Conservation (phyloP, 1,140 invertebrate genomes). For the Drosophila watanabei region DNA sequence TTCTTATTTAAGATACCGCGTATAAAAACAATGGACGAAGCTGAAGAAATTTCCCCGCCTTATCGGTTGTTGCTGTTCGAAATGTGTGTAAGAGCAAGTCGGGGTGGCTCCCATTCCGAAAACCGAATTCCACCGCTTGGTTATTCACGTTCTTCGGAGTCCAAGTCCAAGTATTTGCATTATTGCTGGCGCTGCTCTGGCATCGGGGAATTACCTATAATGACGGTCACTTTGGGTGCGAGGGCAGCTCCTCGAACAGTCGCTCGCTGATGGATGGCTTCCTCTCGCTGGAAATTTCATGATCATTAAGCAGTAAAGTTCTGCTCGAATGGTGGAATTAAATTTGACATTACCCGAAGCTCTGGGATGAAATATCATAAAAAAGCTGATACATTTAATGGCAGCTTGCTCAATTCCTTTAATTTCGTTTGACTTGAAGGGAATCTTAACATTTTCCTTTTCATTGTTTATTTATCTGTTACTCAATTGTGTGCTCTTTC, state of each 20-base stretch:
- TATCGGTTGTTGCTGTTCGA: conserved; percentile 54
- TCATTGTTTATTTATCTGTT: neutral
- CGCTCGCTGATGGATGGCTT: conserved; percentile 42
- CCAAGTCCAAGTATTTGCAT: conserved; percentile 44
- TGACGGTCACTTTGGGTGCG: conserved; percentile 35
- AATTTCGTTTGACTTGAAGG: neutral
- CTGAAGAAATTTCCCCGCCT: conserved; percentile 53
- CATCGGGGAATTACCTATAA: conserved; percentile 56
- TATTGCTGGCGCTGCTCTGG: conserved; percentile 36
- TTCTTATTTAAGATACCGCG: neutral
- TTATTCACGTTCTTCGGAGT: conserved; percentile 8
- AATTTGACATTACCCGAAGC: conserved; percentile 25
- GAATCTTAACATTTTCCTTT: neutral
- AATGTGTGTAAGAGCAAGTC: conserved; percentile 12
- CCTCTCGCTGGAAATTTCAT: conserved; percentile 34
- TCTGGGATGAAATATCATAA: neutral
- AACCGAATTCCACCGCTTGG: neutral
- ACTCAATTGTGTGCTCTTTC: neutral
- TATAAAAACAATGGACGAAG: conserved; percentile 37
- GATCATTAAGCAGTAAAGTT: conserved; percentile 41
- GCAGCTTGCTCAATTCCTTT: neutral
- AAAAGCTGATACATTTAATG: conserved; percentile 23
- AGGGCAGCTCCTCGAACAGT: conserved; percentile 3
- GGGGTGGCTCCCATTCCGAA: conserved; percentile 7
- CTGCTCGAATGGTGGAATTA: conserved; percentile 34